Evolutionary conservation across 1,140 invertebrate genomes (phyloP).

Genomic region (Druon quercuslanigerum): DNA sequence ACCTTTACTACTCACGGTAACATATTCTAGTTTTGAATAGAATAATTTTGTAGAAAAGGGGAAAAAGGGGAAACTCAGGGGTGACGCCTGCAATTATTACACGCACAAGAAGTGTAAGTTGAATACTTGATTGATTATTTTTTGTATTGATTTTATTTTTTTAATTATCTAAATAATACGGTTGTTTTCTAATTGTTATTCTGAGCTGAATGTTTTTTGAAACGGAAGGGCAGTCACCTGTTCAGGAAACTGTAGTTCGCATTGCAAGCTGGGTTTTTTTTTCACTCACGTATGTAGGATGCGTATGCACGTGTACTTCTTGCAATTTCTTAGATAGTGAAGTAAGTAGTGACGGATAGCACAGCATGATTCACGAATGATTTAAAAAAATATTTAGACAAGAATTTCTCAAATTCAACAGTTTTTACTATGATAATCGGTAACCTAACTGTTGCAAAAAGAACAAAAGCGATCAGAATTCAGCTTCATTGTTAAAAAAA

Average conservation of each 20-base stretch:
- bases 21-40: too few species aligned
- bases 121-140: not conserved
- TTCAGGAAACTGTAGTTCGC: conserved; percentile 54
- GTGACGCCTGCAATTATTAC: too few species aligned
- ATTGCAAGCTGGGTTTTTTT: conserved; percentile 46
- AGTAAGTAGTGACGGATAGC: not conserved
- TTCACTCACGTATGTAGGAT: conserved; percentile 52
- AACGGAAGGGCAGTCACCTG: conserved; percentile 62
- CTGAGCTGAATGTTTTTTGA: not conserved
- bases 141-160: too few species aligned
- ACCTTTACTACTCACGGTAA: too few species aligned
- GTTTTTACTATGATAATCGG: too few species aligned
- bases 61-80: too few species aligned
- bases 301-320: conserved; percentile 54
- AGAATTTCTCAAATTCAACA: not conserved
- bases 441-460: too few species aligned
- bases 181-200: conserved; percentile 12
- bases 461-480: too few species aligned
- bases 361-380: conserved; percentile 5
- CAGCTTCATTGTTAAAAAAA: too few species aligned
- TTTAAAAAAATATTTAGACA: not conserved
- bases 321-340: not conserved
- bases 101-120: too few species aligned
- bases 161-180: not conserved
- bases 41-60: too few species aligned